Evolutionary conservation across 1,140 invertebrate species (phyloP).

Genomic region (Delia radicum): DNA sequence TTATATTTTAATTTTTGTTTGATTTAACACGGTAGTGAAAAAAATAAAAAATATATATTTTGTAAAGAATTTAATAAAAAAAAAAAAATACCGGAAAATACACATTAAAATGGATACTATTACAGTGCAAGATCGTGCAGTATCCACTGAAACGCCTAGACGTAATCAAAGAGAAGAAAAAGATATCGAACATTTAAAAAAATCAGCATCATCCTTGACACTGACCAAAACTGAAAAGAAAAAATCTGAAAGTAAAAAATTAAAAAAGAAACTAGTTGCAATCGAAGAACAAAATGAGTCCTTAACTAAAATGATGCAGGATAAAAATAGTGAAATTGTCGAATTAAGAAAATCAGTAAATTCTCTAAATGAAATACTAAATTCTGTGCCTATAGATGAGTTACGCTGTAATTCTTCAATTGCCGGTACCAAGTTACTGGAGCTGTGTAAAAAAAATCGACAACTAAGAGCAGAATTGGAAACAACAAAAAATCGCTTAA

Average conservation of each 20-base stretch:
- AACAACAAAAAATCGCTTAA: conserved; percentile 51
- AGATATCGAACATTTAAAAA: background rate
- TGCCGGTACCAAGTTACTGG: conserved; percentile 60
- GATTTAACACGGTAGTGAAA: no score
- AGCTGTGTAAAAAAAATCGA: conserved; percentile 62
- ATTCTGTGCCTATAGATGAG: conserved; percentile 58
- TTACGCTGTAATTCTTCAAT: conserved; percentile 58
- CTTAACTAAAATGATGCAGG: conserved; percentile 38
- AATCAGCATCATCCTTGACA: background rate
- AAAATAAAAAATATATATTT: background rate
- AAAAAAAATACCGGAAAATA: conserved; percentile 1
- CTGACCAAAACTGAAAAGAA: background rate
- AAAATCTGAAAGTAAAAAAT: conserved; percentile 34
- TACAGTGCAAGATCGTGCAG: conserved; percentile 4
- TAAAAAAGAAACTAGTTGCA: conserved; percentile 41
- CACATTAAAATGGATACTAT: conserved; percentile 27
- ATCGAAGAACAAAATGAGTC: conserved; percentile 39
- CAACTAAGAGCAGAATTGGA: conserved; percentile 60
- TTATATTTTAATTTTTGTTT: conserved; percentile 1
- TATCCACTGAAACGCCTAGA: conserved; percentile 13
- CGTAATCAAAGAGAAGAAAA: background rate
- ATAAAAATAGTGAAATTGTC: conserved; percentile 59
- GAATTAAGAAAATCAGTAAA: conserved; percentile 58
- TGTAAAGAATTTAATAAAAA: background rate
- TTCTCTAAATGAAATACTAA: conserved; percentile 58